Base-by-base conservation (phyloP, 2,113 vertebrate genomes). In the Pseudolaguvia tuberculata region DNA sequence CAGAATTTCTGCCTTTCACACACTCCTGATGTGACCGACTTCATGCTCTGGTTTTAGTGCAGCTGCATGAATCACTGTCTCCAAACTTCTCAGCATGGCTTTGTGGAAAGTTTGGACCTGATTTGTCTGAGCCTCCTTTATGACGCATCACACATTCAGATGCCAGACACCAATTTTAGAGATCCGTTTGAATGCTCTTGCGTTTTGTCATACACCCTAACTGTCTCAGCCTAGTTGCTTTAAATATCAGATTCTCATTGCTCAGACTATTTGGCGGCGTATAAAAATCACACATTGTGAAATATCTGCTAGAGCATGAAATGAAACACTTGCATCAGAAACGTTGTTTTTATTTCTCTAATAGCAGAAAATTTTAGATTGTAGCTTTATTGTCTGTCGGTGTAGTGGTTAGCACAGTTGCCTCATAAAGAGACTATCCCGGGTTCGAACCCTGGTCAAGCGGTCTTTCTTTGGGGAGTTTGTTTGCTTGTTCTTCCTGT, bases 1-100 rank as follows among this genome's bases (percentile, higher is more conserved):
- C 29, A 29, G 42, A 25, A n/a, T n/a, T n/a, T n/a, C n/a, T n/a
- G n/a, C n/a, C n/a, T n/a, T n/a, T n/a, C n/a, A 27, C 69, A 57
- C 18, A 53, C 53, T 57, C 35, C 23, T 29, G 71, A 72, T 62
- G 21, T 47, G 57, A 65, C 39, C 31, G 20, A 67, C 27, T 75
- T 53, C 18, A 70, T 65, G 56, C 50, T 17, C 27, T 66, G 48
- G 45, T 48, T 35, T 55, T 63, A 69, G 66, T 56, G 53, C 63
- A 63, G 4, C 51, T 25, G 70, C 29, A 66, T 57, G 51, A 76
- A 74, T 67, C 48, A 56, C 5, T 5, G 21, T 14, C 39, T 70
- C 48, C 61, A 31, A 63, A 47, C 48, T 66, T 23, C 55, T 31
- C 56, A 65, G 42, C 66, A 65, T 45, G 27, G 31, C 27, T n/a